Evolutionary conservation across 1,140 invertebrate species (phyloP).

Genomic region (Brachionus rotundiformis): DNA sequence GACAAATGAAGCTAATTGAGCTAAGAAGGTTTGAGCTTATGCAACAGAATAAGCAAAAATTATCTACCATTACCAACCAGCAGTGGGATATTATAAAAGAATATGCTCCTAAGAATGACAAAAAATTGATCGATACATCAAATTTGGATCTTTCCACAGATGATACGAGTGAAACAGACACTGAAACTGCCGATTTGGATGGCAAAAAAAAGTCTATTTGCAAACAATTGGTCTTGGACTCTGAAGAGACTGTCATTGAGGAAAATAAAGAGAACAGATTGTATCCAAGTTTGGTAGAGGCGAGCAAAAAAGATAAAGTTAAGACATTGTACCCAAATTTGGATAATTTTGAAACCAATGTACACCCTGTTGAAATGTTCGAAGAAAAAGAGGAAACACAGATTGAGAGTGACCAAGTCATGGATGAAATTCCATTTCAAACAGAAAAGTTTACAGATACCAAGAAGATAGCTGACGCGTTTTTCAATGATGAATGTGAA

Average conservation of each 20-base stretch:
- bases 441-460: neutral
- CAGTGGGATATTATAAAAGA: conserved; percentile 47
- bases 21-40: conserved; percentile 16
- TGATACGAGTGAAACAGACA: conserved; percentile 6
- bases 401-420: neutral
- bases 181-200: neutral
- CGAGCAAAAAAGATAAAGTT: neutral
- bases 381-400: neutral
- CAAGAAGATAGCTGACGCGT: neutral
- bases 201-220: neutral
- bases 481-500: conserved; percentile 9
- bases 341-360: neutral
- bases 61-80: neutral
- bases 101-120: neutral
- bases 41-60: neutral
- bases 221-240: neutral
- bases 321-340: conserved; percentile 29
- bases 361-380: neutral
- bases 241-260: neutral
- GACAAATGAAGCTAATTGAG: conserved; percentile 44
- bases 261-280: conserved; percentile 29
- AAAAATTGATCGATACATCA: conserved; percentile 21
- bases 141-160: conserved; percentile 37
- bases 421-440: conserved; percentile 35
- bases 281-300: neutral